A percentile compares a stretch with the other conserved stretches of the same genome.
phyloP scores from a whole-genome alignment of 2,888 invertebrate species.

The Dynastes maya region DNA sequence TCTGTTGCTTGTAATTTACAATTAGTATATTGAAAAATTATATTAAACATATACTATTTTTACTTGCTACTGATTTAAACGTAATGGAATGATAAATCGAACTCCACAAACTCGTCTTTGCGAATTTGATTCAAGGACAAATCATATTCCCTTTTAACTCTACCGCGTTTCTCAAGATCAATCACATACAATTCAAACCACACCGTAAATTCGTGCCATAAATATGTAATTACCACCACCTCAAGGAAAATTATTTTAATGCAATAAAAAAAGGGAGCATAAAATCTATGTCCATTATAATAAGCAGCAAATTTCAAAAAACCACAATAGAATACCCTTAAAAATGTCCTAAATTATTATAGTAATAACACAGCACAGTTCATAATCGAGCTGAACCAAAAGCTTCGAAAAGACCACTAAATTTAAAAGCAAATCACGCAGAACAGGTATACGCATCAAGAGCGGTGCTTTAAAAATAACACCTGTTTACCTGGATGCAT shows the following conservation, averaged over 20 bases:
- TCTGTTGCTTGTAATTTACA: too few species aligned
- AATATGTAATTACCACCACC: neutral
- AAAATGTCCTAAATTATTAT: slow-evolving; percentile 11
- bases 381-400: slow-evolving; percentile 4
- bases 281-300: slow-evolving; percentile 22
- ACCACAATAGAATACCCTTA: slow-evolving; percentile 3
- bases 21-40: too few species aligned
- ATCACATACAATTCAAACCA: too few species aligned
- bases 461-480: slow-evolving; percentile 35
- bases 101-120: too few species aligned
- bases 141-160: too few species aligned
- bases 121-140: too few species aligned
- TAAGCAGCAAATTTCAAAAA: slow-evolving; percentile 32
- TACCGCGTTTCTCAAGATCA: too few species aligned
- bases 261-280: neutral
- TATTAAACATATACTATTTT: too few species aligned
- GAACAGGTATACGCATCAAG: slow-evolving; percentile 29
- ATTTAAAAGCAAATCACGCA: slow-evolving; percentile 38
- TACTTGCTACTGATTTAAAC: too few species aligned
- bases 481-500: slow-evolving; percentile 51
- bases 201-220: neutral
- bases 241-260: neutral
- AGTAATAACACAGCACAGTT: slow-evolving; percentile 15
- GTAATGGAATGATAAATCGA: too few species aligned
- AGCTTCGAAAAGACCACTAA: neutral